Percentiles rank a stretch among this genome's conserved stretches.
Evolutionary conservation across 1,140 invertebrate species (phyloP).

Genomic region (Latrodectus geometricus): DNA sequence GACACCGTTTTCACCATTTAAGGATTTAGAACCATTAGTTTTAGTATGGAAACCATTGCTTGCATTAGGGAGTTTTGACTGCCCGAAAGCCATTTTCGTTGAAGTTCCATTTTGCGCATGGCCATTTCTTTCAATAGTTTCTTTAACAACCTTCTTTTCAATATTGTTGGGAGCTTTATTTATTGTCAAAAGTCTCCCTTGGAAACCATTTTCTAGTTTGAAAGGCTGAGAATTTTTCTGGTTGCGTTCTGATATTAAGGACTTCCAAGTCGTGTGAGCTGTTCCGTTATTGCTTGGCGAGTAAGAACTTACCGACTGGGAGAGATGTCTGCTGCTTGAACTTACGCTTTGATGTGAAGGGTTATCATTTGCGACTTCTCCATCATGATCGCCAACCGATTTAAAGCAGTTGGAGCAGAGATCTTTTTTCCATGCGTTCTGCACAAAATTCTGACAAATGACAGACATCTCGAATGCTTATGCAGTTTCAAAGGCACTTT

Average conservation of each 20-base stretch:
- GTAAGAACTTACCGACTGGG: not conserved
- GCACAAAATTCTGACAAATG: slow-evolving; percentile 90
- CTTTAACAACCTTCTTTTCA: slow-evolving; percentile 29
- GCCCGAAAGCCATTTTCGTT: not conserved
- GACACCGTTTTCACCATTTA: not conserved
- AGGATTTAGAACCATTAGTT: not conserved
- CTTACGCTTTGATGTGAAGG: not conserved
- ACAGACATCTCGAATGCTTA: slow-evolving; percentile 74
- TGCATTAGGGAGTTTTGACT: not conserved
- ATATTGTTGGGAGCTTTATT: slow-evolving; percentile 29
- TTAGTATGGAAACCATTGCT: not conserved
- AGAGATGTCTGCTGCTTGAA: not conserved
- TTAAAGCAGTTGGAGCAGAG: slow-evolving; percentile 95
- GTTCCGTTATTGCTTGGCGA: not conserved
- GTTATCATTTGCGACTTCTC: not conserved
- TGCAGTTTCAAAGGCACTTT: not conserved
- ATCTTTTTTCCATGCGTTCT: slow-evolving; percentile 96
- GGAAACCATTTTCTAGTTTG: slow-evolving; percentile 53
- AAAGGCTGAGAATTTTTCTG: slow-evolving; percentile 44
- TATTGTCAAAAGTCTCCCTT: slow-evolving; percentile 49
- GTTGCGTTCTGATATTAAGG: slow-evolving; percentile 49
- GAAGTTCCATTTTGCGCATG: not conserved
- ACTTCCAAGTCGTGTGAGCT: slow-evolving; percentile 59
- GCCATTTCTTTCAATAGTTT: slow-evolving; percentile 2
- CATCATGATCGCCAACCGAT: slow-evolving; percentile 82